These are phyloP conservation scores for Bufotes viridis DNA, from an alignment of 2,797 vertebrate species.

Conservation along the genomic window DNA sequence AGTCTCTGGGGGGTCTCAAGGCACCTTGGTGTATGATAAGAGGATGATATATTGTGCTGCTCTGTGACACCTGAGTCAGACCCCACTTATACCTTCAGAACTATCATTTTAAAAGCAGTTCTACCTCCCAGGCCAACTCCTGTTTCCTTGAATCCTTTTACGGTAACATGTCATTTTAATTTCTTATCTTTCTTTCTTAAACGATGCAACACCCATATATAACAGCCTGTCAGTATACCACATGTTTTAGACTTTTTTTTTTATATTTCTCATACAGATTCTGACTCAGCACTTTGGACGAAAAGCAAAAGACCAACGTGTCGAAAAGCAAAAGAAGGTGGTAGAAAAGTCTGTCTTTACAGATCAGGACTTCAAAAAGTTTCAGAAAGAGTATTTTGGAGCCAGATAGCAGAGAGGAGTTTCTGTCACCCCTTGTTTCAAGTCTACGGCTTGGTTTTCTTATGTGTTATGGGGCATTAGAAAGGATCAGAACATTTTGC, in stretches of 20 bases:
- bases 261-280: constrained; percentile 66
- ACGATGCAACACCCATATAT: not conserved
- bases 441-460: not conserved
- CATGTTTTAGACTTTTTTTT: not conserved
- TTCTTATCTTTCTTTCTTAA: not conserved
- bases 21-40: too few species aligned
- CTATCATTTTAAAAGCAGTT: too few species aligned
- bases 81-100: too few species aligned
- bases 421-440: not conserved
- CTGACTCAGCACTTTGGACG: constrained; percentile 74
- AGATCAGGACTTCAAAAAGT: constrained; percentile 79
- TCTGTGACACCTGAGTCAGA: too few species aligned
- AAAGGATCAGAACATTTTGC: not conserved
- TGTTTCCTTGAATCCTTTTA: not conserved
- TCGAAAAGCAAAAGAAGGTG: constrained; percentile 60
- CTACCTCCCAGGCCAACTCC: too few species aligned
- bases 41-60: too few species aligned
- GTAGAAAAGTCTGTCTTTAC: constrained; percentile 77
- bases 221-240: not conserved
- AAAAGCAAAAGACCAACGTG: constrained; percentile 74
- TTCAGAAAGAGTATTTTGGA: constrained; percentile 80
- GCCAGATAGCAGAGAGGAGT: constrained; percentile 49
- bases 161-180: not conserved
- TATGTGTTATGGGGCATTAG: not conserved
- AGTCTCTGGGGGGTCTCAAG: too few species aligned